Percentiles rank a stretch among this genome's conserved stretches.
phyloP scores from a whole-genome alignment of 2,113 vertebrate species.

The Ictalurus furcatus region DNA sequence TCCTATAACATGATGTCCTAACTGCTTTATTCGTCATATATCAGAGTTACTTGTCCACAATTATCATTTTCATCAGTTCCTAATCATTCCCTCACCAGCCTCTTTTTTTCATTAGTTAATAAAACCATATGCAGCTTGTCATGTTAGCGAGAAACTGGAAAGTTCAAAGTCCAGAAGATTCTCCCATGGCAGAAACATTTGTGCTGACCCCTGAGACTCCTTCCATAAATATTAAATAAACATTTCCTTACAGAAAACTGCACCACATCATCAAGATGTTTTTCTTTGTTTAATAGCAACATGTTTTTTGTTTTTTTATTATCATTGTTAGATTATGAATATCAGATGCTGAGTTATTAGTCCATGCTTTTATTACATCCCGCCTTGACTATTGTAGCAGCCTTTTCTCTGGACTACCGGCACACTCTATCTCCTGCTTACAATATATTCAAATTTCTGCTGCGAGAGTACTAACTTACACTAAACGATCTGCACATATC shows the following conservation, averaged over 20 bases:
- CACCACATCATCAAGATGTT: not conserved
- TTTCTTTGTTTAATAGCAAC: not conserved
- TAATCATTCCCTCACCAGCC: not conserved
- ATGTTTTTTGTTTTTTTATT: not conserved
- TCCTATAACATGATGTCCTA: not conserved
- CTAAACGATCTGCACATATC: too few species aligned
- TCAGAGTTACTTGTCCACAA: not conserved
- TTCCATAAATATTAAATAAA: slow-evolving; percentile 16
- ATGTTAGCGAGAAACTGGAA: not conserved
- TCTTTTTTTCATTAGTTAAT: not conserved
- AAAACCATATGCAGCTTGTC: not conserved
- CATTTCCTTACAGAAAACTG: not conserved
- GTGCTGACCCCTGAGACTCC: not conserved
- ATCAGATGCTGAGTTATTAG: too few species aligned
- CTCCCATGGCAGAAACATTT: not conserved
- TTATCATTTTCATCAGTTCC: not conserved
- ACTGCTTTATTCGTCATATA: not conserved
- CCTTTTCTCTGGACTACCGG: too few species aligned
- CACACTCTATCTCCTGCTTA: too few species aligned
- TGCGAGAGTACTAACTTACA: too few species aligned
- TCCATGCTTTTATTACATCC: too few species aligned
- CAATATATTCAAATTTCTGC: too few species aligned
- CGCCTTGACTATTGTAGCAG: too few species aligned
- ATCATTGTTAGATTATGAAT: not conserved
- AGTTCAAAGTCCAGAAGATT: not conserved